Evolutionary conservation across 2,797 vertebrate genomes (phyloP).

Genomic region (Synaphobranchus kaupii): DNA sequence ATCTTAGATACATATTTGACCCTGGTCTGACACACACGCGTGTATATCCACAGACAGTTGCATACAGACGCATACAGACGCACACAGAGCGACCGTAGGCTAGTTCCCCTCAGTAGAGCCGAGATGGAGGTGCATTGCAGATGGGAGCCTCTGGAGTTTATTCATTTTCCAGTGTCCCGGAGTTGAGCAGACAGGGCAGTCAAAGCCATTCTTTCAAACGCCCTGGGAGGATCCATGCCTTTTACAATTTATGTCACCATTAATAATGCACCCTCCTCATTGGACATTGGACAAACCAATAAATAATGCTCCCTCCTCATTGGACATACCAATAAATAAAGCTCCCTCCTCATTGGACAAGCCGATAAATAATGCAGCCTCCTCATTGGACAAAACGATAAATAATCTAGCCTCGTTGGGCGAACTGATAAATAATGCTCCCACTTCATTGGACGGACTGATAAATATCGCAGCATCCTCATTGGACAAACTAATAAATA

Average conservation of each 20-base stretch:
- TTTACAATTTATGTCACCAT: conserved; percentile 8
- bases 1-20: too few relatives aligned
- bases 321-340: too few relatives aligned
- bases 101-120: neutral
- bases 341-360: too few relatives aligned
- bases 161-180: neutral
- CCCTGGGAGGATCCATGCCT: neutral
- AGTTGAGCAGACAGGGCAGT: neutral
- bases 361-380: too few relatives aligned
- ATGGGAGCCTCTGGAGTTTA: neutral
- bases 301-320: too few relatives aligned
- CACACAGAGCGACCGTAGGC: neutral
- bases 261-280: conserved; percentile 1
- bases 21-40: neutral
- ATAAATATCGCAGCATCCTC: too few relatives aligned
- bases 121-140: neutral
- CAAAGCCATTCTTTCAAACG: neutral
- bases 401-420: too few relatives aligned
- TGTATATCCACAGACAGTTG: neutral
- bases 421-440: neutral
- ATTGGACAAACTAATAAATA: neutral
- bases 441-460: too few relatives aligned
- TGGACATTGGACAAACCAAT: neutral
- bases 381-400: too few relatives aligned
- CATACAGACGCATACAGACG: neutral